Evolutionary conservation across 2,113 vertebrate species (phyloP).

Genomic region (Notechis scutatus): DNA sequence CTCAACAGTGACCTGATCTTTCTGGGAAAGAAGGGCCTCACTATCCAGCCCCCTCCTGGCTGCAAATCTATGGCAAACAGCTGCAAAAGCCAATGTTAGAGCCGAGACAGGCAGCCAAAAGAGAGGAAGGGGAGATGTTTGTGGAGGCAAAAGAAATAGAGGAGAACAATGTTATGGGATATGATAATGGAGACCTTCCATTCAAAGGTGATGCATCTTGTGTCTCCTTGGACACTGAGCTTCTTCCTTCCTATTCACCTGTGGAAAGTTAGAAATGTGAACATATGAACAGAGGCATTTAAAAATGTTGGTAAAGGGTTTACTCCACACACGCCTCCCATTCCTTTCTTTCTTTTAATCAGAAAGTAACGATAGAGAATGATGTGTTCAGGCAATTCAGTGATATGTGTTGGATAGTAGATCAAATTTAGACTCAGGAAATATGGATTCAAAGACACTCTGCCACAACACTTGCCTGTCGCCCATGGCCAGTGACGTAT

Average conservation of each 20-base stretch:
- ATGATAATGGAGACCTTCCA: neutral
- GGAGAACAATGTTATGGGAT: too few species aligned
- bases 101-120: neutral
- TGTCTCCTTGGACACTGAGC: neutral
- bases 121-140: neutral
- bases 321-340: fast-evolving
- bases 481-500: too few species aligned
- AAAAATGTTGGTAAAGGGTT: neutral
- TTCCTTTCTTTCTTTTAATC: neutral
- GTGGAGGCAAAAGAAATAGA: neutral
- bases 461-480: neutral
- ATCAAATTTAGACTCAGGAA: neutral
- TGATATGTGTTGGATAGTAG: neutral
- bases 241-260: neutral
- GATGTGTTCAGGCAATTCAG: neutral
- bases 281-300: neutral
- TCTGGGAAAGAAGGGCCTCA: constrained; percentile 41
- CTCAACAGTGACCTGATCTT: constrained; percentile 48
- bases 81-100: neutral
- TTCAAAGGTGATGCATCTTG: neutral
- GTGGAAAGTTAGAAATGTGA: neutral
- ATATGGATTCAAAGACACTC: neutral
- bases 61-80: neutral
- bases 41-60: neutral
- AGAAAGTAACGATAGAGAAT: neutral